Evolutionary conservation across 2,888 invertebrate genomes (phyloP).

Genomic region (Altica lythri): DNA sequence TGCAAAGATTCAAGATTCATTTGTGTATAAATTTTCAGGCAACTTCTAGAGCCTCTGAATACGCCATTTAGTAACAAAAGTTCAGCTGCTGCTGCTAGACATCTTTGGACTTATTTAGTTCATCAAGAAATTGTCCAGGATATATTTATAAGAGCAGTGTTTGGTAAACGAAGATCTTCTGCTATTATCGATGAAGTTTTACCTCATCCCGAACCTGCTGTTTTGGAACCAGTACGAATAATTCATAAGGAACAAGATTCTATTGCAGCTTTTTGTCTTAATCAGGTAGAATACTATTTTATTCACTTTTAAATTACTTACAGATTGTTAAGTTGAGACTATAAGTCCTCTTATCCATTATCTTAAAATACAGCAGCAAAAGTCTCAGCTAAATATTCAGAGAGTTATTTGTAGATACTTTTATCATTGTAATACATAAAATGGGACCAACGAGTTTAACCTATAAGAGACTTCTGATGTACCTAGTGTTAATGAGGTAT

Average conservation of each 20-base stretch:
- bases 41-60: conserved; percentile 88
- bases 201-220: conserved; percentile 53
- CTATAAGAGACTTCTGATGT: no score
- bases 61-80: conserved; percentile 85
- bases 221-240: conserved; percentile 85
- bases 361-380: no score
- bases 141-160: conserved; percentile 93
- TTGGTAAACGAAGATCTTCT: conserved; percentile 74
- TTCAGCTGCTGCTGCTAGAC: conserved; percentile 75
- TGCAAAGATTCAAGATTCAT: no score
- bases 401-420: no score
- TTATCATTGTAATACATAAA: no score
- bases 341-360: not conserved
- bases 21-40: conserved; percentile 58
- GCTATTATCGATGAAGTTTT: conserved; percentile 60
- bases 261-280: conserved; percentile 95
- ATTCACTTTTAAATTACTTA: no score
- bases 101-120: conserved; percentile 93
- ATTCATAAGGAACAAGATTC: conserved; percentile 99
- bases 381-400: no score
- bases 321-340: no score
- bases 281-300: conserved; percentile 67
- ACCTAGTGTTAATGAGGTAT: no score
- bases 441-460: no score
- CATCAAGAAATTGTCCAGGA: conserved; percentile 91